These are phyloP conservation scores for Neocloeon triangulifer DNA, from an alignment of 1,140 invertebrate genomes.

Conservation along the genomic window DNA sequence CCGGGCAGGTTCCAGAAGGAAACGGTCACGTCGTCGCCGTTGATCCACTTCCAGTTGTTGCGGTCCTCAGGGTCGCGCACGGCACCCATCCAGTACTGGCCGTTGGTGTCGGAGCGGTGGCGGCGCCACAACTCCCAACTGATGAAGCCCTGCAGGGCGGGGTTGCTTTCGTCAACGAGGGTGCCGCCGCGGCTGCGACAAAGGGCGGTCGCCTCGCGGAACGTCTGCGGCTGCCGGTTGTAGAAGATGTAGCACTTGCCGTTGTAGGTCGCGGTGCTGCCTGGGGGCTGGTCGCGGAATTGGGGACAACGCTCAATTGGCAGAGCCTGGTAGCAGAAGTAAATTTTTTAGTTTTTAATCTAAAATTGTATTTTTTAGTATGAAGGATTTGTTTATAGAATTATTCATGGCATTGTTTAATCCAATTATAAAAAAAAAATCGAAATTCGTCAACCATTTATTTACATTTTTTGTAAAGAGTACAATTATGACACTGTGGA, in stretches of 20 bases:
- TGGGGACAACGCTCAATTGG: constrained; percentile 84
- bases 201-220: constrained; percentile 56
- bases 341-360: background rate
- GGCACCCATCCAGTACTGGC: constrained; percentile 88
- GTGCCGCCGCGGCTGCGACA: constrained; percentile 60
- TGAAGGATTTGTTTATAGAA: no score
- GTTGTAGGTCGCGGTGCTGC: constrained; percentile 80
- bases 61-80: constrained; percentile 54
- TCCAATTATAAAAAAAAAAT: no score
- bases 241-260: constrained; percentile 94
- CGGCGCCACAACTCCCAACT: constrained; percentile 84
- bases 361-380: no score
- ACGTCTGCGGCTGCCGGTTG: constrained; percentile 60
- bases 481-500: no score
- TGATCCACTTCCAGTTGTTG: constrained; percentile 73
- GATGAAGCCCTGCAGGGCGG: constrained; percentile 79
- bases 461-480: no score
- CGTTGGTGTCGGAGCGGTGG: constrained; percentile 70
- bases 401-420: no score
- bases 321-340: constrained; percentile 37
- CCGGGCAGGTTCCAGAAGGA: constrained; percentile 82
- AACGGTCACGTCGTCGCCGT: constrained; percentile 65
- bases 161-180: constrained; percentile 79
- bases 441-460: no score
- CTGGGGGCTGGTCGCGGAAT: constrained; percentile 76